Conservation (phyloP, 2,888 invertebrate genomes). For the Panopea generosa region DNA sequence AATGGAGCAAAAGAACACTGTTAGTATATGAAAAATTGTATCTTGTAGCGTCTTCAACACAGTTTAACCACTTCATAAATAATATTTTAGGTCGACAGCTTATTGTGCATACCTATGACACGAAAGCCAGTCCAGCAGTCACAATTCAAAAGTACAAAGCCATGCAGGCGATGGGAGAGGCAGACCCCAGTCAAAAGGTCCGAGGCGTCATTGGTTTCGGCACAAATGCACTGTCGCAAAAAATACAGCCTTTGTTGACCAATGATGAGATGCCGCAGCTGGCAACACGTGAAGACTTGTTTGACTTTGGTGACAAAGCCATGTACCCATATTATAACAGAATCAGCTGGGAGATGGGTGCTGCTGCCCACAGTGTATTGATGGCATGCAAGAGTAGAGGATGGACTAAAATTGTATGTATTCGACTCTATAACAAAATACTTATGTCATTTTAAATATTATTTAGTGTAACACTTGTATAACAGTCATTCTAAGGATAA, state of each 20-base stretch:
- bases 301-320: conserved; percentile 64
- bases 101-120: conserved; percentile 53
- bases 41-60: too few relatives aligned
- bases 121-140: conserved; percentile 34
- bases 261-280: conserved; percentile 58
- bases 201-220: conserved; percentile 67
- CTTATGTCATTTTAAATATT: too few relatives aligned
- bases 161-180: conserved; percentile 51
- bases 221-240: conserved; percentile 53
- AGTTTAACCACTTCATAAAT: too few relatives aligned
- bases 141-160: conserved; percentile 36
- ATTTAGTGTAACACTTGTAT: too few relatives aligned
- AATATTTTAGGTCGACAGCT: conserved; percentile 61
- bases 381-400: conserved; percentile 59
- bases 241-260: conserved; percentile 51
- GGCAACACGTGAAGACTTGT: conserved; percentile 60
- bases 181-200: conserved; percentile 59
- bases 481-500: too few relatives aligned
- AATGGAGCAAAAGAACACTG: too few relatives aligned
- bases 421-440: too few relatives aligned
- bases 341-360: conserved; percentile 64
- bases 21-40: too few relatives aligned
- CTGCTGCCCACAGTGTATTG: conserved; percentile 61
- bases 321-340: conserved; percentile 68
- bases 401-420: conserved; percentile 63